phyloP scores from a whole-genome alignment of 1,140 invertebrate genomes.

The Trachymyrmex cornetzi region DNA sequence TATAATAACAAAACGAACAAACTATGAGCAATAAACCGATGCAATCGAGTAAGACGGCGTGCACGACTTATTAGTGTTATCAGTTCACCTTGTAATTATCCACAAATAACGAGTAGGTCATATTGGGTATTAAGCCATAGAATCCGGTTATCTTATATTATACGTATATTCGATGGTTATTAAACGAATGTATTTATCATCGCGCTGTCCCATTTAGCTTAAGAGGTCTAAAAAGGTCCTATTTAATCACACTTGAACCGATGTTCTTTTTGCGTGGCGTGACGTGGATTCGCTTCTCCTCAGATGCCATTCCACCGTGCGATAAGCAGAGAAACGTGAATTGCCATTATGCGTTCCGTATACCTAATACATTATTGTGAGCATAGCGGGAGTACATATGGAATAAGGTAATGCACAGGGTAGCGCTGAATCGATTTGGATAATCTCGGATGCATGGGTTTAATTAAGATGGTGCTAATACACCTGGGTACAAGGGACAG shows the following conservation, averaged over 20 bases:
- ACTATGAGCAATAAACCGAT: too few species aligned
- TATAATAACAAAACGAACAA: too few species aligned
- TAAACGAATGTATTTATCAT: neutral
- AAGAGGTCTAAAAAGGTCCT: neutral
- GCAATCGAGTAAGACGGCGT: too few species aligned
- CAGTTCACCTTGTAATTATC: too few species aligned
- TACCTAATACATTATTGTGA: conserved; percentile 41
- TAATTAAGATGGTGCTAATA: conserved; percentile 70
- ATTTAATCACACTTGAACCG: conserved; percentile 11
- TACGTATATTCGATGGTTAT: neutral
- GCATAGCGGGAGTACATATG: conserved; percentile 12
- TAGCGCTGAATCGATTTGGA: conserved; percentile 24
- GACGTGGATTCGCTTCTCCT: neutral
- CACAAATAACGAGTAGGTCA: too few species aligned
- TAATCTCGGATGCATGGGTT: conserved; percentile 47
- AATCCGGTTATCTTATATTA: too few species aligned
- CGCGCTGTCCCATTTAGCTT: neutral
- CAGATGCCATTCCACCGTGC: neutral
- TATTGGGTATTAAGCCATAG: too few species aligned
- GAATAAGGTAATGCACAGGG: conserved; percentile 19
- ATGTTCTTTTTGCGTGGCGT: neutral
- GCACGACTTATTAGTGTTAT: too few species aligned
- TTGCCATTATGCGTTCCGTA: neutral
- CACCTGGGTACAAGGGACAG: conserved; percentile 49
- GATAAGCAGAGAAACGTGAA: neutral